Evolutionary conservation across 2,797 vertebrate species (phyloP).

Genomic region (Coccyzus lansbergi): DNA sequence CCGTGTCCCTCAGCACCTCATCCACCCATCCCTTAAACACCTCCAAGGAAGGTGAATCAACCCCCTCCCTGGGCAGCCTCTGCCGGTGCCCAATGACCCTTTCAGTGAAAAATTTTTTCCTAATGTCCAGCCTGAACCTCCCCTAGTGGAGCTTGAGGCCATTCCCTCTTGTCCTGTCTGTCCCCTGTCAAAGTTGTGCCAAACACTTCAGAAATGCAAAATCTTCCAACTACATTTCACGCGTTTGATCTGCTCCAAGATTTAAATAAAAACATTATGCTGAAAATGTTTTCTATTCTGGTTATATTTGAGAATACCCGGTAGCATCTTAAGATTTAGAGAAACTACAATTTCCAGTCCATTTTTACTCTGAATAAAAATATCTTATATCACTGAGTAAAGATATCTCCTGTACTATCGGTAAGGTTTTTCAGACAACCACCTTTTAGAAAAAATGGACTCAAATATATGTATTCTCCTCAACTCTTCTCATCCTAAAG

Average conservation of each 20-base stretch:
- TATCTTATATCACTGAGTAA: slow-evolving; percentile 12
- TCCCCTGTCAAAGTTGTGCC: too few relatives aligned
- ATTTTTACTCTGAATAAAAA: slow-evolving; percentile 64
- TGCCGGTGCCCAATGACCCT: too few relatives aligned
- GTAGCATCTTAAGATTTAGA: slow-evolving; percentile 1
- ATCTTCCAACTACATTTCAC: background rate
- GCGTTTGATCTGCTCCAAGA: background rate
- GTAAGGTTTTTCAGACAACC: slow-evolving; percentile 64
- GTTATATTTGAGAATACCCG: slow-evolving; percentile 23
- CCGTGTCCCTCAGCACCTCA: too few relatives aligned
- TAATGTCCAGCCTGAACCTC: too few relatives aligned
- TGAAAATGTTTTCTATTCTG: background rate
- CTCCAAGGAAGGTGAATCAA: too few relatives aligned
- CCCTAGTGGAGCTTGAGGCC: too few relatives aligned
- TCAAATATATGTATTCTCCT: slow-evolving; percentile 52
- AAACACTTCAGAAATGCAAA: background rate
- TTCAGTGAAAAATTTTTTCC: too few relatives aligned
- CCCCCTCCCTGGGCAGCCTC: too few relatives aligned
- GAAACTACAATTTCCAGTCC: slow-evolving; percentile 21
- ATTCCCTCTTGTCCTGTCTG: too few relatives aligned
- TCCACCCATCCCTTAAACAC: too few relatives aligned
- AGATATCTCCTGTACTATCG: slow-evolving; percentile 16
- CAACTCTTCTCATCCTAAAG: slow-evolving; percentile 44
- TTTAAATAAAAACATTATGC: background rate
- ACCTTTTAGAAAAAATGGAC: slow-evolving; percentile 67